Conservation (phyloP, 2,888 invertebrate genomes). For the Hyalella azteca region DNA sequence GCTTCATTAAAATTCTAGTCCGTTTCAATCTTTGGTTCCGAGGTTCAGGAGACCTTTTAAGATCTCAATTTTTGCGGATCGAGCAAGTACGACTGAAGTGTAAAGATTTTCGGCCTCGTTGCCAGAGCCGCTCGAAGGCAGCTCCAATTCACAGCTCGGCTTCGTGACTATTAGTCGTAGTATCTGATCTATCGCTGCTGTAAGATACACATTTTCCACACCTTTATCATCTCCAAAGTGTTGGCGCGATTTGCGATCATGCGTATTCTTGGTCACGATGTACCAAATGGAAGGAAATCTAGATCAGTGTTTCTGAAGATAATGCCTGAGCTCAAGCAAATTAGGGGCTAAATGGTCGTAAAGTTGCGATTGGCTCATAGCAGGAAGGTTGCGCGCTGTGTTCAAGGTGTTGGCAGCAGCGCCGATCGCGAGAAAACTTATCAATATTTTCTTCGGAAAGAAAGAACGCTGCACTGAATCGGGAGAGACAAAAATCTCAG, state of each 20-base stretch:
- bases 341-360: constrained; percentile 34
- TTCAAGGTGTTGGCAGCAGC: constrained; percentile 11
- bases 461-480: background rate
- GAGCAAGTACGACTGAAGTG: too few species aligned
- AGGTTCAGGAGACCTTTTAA: background rate
- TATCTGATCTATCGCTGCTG: constrained; percentile 24
- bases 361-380: constrained; percentile 9
- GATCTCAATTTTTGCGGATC: too few species aligned
- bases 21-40: constrained; percentile 13
- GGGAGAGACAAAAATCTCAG: too few species aligned
- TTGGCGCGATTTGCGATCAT: constrained; percentile 36
- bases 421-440: background rate
- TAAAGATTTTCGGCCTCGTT: too few species aligned
- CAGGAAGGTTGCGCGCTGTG: background rate
- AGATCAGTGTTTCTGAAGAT: constrained; percentile 28
- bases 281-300: constrained; percentile 24
- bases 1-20: background rate
- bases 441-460: constrained; percentile 10
- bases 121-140: too few species aligned
- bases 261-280: constrained; percentile 20
- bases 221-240: constrained; percentile 29
- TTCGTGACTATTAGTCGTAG: constrained; percentile 23
- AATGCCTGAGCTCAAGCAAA: constrained; percentile 19
- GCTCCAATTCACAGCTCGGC: constrained; percentile 27
- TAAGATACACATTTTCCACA: constrained; percentile 36